phyloP scores from a whole-genome alignment of 2,113 vertebrate genomes.

The Pan troglodytes region DNA sequence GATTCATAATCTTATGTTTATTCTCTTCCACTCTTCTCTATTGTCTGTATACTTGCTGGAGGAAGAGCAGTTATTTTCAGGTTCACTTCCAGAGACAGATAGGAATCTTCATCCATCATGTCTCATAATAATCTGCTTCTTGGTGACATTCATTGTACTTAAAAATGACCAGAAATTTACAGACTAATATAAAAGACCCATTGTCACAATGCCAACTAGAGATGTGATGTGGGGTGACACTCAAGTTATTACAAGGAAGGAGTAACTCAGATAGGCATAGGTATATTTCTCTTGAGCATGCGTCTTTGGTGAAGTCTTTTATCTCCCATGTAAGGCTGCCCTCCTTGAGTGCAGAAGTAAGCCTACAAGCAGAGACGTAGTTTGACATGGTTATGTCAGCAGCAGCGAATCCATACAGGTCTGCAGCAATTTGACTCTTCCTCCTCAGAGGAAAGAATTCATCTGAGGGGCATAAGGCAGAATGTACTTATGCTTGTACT shows the following conservation, averaged over 20 bases:
- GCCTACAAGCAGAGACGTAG: neutral
- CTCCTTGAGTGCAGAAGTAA: neutral
- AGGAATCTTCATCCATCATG: neutral
- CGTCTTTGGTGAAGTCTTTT: neutral
- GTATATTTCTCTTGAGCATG: neutral
- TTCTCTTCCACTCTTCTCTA: neutral
- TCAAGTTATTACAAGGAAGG: fast-evolving
- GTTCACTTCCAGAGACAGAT: neutral
- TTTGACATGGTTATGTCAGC: neutral
- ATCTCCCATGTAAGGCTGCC: neutral
- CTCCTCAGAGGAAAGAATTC: no score
- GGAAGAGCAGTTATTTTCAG: neutral
- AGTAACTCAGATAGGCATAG: neutral
- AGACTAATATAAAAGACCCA: neutral
- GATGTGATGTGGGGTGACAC: neutral
- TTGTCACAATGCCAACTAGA: neutral
- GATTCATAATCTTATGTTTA: neutral
- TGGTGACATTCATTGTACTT: neutral
- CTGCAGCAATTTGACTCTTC: no score
- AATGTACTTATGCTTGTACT: no score
- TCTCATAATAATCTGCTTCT: neutral
- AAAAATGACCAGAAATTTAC: neutral
- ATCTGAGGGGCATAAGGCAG: no score
- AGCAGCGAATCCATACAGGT: no score
- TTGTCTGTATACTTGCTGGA: neutral